A percentile compares a stretch with the other conserved stretches of the same genome.
Conservation (phyloP, 2,888 invertebrate genomes). For the Phyllotreta cruciferae region DNA sequence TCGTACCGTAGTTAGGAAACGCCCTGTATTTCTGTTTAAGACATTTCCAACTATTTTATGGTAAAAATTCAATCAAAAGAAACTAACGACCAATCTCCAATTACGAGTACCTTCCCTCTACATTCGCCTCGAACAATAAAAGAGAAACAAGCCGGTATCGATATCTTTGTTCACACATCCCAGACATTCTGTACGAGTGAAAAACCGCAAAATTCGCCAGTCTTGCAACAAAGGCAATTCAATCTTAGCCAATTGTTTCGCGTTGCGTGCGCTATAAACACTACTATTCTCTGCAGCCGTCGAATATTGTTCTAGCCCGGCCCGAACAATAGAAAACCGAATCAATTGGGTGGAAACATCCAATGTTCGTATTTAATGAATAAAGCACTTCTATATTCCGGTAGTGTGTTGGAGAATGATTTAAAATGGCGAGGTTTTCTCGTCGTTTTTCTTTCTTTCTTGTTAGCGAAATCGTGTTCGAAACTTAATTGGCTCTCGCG, state of each 20-base stretch:
- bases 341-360: conserved; percentile 27
- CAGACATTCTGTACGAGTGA: conserved; percentile 10
- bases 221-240: conserved; percentile 27
- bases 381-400: conserved; percentile 23
- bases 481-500: no score
- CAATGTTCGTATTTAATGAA: conserved; percentile 27
- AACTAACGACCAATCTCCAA: no score
- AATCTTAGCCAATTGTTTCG: conserved; percentile 36
- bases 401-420: conserved; percentile 4
- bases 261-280: conserved; percentile 32
- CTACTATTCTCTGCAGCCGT: conserved; percentile 23
- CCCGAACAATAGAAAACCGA: conserved; percentile 24
- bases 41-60: no score
- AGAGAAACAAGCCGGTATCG: conserved; percentile 1
- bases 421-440: not conserved
- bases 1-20: no score
- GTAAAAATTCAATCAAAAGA: no score
- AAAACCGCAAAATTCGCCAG: conserved; percentile 20
- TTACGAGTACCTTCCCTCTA: no score
- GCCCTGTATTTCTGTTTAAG: no score
- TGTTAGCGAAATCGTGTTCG: no score
- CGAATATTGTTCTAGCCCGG: conserved; percentile 23
- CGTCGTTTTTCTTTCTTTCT: no score
- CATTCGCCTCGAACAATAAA: no score
- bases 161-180: conserved; percentile 26